Base-by-base conservation (phyloP, 1,140 invertebrate species). In the Thalassaphorura encarpata region DNA sequence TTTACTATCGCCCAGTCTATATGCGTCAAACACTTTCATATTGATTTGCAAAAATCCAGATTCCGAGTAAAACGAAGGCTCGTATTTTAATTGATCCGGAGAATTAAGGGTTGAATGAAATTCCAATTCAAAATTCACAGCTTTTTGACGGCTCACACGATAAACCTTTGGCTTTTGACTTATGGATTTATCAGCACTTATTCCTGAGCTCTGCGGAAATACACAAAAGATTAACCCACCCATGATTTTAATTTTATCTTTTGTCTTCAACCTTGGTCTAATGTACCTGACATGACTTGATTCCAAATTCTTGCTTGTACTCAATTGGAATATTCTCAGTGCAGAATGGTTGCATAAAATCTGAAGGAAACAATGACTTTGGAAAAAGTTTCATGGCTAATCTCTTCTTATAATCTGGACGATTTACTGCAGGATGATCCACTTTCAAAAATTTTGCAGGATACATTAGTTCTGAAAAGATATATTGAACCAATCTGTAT, bases 391-490 rank as follows among this genome's bases (percentile, higher is more conserved):
- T 48, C 60, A 62, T 58, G 23, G 24, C 60, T 3, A 50, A 29
- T n/a, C 60, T 46, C 31, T 51, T 54, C 16, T 26, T 39, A 29
- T 58, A 62, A 21, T 53, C 50, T 23, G 29, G 27, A n/a, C 33
- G 39, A 1, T 54, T 46, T 1, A 29, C 16, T 11, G 27, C 16
- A 5, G 23, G 18, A 19, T 50, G 24, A 11, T 36, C n/a, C 2
- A 45, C 26, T 18, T 6, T 2, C 4, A 62, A 31, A 26, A 28
- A 62, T 15, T 45, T 39, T 27, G 60, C 55, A 29, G 60, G 60
- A 54, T 62, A 62, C n/a, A 58, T n/a, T 18, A 62, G 18, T 31
- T 55, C 60, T 61, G 28, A n/a, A 33, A 52, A 36, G 4, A 18
- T n/a, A n/a, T n/a, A n/a, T n/a, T n/a, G n/a, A n/a, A n/a, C n/a